A percentile compares a stretch with the other conserved stretches of the same genome.
phyloP scores from a whole-genome alignment of 2,797 vertebrate genomes.

The Eidolon dupreanum region DNA sequence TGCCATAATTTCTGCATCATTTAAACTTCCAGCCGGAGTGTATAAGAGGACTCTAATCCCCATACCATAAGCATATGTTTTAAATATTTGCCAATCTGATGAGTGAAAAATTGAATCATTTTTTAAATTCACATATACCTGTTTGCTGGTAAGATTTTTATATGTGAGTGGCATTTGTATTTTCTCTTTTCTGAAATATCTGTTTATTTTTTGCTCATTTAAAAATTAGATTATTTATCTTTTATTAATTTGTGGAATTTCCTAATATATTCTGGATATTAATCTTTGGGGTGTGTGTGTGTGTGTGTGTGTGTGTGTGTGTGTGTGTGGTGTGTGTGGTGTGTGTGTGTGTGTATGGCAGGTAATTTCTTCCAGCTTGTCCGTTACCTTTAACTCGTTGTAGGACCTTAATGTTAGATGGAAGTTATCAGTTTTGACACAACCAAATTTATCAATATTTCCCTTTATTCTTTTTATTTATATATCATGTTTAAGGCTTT shows the following conservation, averaged over 20 bases:
- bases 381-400: conserved; percentile 28
- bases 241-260: conserved; percentile 22
- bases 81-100: conserved; percentile 52
- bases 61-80: not conserved
- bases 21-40: not conserved
- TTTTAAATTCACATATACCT: conserved; percentile 41
- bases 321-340: too few species aligned
- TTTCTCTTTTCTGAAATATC: conserved; percentile 31
- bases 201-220: conserved; percentile 51
- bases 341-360: too few species aligned
- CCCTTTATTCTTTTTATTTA: not conserved
- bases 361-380: conserved; percentile 35
- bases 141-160: conserved; percentile 58
- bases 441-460: not conserved
- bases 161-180: not conserved
- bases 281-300: not conserved
- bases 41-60: not conserved
- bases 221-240: conserved; percentile 13
- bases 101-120: conserved; percentile 35
- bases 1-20: not conserved
- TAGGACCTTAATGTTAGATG: conserved; percentile 29
- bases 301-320: too few species aligned
- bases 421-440: conserved; percentile 9
- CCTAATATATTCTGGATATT: conserved; percentile 8
- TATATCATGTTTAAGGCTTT: not conserved